Percentiles rank a stretch among this genome's conserved stretches.
phyloP scores from a whole-genome alignment of 2,797 vertebrate species.

The Mormyrus hasselquistii region DNA sequence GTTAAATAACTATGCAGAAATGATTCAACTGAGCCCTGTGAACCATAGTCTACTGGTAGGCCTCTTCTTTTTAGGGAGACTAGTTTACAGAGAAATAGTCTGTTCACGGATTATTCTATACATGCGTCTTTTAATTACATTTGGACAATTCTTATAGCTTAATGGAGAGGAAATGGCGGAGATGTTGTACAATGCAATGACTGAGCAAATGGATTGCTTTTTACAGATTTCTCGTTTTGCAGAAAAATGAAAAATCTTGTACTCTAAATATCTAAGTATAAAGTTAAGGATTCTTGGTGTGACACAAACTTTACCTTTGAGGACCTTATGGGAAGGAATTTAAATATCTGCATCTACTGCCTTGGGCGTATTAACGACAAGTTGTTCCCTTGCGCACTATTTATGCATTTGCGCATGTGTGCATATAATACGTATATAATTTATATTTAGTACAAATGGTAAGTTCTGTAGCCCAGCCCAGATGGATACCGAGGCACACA shows the following conservation, averaged over 20 bases:
- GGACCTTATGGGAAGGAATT: background rate
- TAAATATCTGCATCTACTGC: background rate
- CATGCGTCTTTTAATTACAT: background rate
- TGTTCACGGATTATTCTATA: background rate
- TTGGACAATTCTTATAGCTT: background rate
- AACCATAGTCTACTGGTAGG: background rate
- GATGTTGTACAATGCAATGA: background rate
- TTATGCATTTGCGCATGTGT: background rate
- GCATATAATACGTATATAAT: background rate
- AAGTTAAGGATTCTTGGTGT: background rate
- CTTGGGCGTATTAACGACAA: background rate
- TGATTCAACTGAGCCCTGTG: background rate
- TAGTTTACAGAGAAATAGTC: background rate
- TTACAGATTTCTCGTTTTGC: background rate
- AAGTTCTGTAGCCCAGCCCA: background rate
- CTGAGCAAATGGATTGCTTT: background rate
- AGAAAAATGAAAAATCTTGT: background rate
- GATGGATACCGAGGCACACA: background rate
- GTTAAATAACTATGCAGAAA: background rate
- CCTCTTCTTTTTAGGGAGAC: background rate
- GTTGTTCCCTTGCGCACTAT: background rate
- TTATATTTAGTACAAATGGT: background rate
- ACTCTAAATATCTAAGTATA: background rate
- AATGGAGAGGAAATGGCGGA: background rate
- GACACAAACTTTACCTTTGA: background rate